Percentiles rank a stretch among this genome's conserved stretches.
Conservation (phyloP, 2,113 vertebrate genomes). For the Progne subis region DNA sequence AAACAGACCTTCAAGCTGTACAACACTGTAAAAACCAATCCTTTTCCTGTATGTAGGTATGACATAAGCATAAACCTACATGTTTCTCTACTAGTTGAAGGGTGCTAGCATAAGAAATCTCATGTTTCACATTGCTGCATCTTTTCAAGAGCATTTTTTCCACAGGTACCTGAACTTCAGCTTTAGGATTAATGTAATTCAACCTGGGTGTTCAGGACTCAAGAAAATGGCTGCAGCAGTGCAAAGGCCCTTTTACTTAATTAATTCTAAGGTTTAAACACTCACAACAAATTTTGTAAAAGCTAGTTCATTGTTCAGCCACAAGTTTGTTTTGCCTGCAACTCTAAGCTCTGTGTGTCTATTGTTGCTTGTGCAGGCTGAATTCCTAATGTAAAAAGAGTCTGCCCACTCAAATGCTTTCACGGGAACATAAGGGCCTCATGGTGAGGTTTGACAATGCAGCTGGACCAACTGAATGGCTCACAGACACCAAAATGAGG, state of each 20-base stretch:
- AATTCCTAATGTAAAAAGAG: neutral
- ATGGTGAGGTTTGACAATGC: neutral
- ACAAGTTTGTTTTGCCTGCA: neutral
- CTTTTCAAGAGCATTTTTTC: neutral
- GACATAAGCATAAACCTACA: neutral
- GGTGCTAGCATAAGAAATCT: neutral
- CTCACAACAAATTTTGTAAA: neutral
- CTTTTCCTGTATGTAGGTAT: neutral
- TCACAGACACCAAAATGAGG: neutral
- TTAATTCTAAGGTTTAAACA: neutral
- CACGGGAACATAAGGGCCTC: neutral
- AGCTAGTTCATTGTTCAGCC: neutral
- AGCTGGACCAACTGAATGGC: neutral
- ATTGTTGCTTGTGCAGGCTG: neutral
- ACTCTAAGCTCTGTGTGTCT: neutral
- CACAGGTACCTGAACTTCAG: neutral
- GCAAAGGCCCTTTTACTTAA: neutral
- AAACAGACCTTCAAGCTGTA: neutral
- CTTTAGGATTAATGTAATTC: neutral
- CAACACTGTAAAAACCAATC: neutral
- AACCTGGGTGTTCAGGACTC: neutral
- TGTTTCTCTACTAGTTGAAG: neutral
- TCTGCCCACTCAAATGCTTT: neutral
- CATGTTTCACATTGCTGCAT: neutral
- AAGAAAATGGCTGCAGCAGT: neutral